Conservation (phyloP, 1,140 invertebrate species). For the Lucilia sericata region DNA sequence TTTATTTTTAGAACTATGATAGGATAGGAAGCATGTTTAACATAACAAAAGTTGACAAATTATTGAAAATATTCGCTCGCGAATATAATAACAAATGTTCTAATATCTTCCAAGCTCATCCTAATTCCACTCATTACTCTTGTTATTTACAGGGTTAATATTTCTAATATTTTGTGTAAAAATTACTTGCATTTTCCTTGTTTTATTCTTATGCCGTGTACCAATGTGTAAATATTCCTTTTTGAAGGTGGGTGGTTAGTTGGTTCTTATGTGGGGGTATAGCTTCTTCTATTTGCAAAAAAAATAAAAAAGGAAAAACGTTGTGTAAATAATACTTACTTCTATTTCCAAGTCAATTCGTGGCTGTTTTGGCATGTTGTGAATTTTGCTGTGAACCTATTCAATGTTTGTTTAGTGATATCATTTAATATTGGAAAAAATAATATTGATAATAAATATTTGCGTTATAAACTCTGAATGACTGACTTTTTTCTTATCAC, state of each 20-base stretch:
- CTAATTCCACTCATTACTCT: not conserved
- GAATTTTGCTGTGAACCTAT: constrained; percentile 30
- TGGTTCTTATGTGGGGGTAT: not conserved
- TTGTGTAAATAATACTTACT: not conserved
- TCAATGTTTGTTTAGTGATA: constrained; percentile 23
- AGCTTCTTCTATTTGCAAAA: not conserved
- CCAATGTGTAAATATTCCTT: not conserved
- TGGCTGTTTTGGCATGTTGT: not conserved
- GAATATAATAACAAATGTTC: not conserved
- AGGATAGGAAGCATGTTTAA: no score
- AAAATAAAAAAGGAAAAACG: not conserved
- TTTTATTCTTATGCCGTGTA: not conserved
- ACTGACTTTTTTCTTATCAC: not conserved
- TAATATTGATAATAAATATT: not conserved
- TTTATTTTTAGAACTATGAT: no score
- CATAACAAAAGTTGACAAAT: no score
- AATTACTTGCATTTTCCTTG: not conserved
- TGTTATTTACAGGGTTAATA: not conserved
- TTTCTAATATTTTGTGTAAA: not conserved
- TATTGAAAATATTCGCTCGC: no score
- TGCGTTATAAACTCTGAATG: not conserved
- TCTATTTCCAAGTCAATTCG: not conserved
- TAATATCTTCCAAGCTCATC: not conserved
- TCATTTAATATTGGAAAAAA: not conserved
- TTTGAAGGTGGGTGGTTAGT: not conserved